Percentiles rank a stretch among this genome's conserved stretches.
Conservation (phyloP, 2,888 invertebrate species). For the Plusia festucae region DNA sequence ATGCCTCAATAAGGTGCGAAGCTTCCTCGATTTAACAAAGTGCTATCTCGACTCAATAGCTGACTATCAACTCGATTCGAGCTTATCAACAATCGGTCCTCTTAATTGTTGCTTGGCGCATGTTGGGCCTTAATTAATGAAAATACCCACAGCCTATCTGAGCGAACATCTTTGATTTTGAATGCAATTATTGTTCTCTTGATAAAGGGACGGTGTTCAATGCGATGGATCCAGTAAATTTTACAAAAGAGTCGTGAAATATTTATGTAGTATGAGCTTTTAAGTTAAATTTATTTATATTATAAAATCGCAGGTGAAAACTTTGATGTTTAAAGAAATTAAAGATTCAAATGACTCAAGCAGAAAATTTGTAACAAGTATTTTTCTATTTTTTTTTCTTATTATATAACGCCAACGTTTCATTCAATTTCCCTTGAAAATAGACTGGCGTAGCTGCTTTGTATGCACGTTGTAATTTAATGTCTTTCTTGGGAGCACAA, state of each 20-base stretch:
- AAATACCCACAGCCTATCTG: constrained; percentile 83
- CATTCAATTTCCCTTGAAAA: constrained; percentile 59
- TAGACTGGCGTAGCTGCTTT: constrained; percentile 44
- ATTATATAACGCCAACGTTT: constrained; percentile 46
- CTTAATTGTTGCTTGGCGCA: constrained; percentile 86
- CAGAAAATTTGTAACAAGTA: background rate
- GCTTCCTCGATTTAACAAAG: constrained; percentile 72
- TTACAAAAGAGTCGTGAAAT: constrained; percentile 16
- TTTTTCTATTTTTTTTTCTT: constrained; percentile 8
- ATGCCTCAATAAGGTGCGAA: constrained; percentile 83
- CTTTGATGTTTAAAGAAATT: background rate
- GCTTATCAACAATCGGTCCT: constrained; percentile 85
- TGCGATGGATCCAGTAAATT: constrained; percentile 57
- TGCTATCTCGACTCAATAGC: constrained; percentile 71
- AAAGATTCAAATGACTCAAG: background rate
- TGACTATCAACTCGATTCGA: constrained; percentile 77
- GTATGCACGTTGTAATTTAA: constrained; percentile 50
- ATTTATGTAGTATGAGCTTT: constrained; percentile 11
- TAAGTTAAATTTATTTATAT: background rate
- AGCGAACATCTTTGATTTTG: constrained; percentile 86
- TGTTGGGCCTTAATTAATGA: constrained; percentile 87
- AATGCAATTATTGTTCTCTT: constrained; percentile 87
- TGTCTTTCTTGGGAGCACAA: constrained; percentile 40
- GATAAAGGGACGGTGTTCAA: constrained; percentile 77
- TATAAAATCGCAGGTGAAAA: background rate